phyloP scores from a whole-genome alignment of 1,140 invertebrate genomes.

The Nasonia giraulti region DNA sequence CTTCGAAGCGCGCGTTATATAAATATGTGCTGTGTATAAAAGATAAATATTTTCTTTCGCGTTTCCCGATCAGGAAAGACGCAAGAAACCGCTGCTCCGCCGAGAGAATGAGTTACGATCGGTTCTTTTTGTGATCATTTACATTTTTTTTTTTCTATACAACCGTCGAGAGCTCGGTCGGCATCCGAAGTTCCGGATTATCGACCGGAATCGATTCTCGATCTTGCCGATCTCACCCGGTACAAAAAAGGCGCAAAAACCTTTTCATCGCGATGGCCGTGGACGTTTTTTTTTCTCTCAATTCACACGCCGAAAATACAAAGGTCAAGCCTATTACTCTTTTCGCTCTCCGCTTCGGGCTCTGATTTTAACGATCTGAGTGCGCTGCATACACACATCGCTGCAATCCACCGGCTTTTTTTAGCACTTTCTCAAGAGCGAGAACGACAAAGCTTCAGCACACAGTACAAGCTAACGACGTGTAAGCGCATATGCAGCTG shows the following conservation, averaged over 20 bases:
- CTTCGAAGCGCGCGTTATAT: too few species aligned
- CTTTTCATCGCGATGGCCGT: background rate
- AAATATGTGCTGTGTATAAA: too few species aligned
- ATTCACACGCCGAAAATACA: background rate
- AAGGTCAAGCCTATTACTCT: background rate
- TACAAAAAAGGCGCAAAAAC: background rate
- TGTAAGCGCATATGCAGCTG: background rate
- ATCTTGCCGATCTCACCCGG: background rate
- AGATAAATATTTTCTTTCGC: too few species aligned
- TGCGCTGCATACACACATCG: background rate
- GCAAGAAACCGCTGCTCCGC: too few species aligned
- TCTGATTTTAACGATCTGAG: slow-evolving; percentile 3
- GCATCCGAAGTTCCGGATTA: background rate
- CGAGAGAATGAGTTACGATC: too few species aligned
- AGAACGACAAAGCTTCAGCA: background rate
- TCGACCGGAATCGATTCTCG: background rate
- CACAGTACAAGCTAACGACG: background rate
- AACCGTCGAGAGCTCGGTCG: background rate
- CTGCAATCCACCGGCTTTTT: background rate
- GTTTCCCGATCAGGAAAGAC: too few species aligned
- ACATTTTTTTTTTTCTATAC: too few species aligned
- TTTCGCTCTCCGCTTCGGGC: background rate
- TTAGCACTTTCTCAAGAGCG: background rate
- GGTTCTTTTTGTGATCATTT: too few species aligned
- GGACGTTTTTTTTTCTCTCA: too few species aligned